phyloP scores from a whole-genome alignment of 2,888 invertebrate genomes.

The Harmothoe impar region DNA sequence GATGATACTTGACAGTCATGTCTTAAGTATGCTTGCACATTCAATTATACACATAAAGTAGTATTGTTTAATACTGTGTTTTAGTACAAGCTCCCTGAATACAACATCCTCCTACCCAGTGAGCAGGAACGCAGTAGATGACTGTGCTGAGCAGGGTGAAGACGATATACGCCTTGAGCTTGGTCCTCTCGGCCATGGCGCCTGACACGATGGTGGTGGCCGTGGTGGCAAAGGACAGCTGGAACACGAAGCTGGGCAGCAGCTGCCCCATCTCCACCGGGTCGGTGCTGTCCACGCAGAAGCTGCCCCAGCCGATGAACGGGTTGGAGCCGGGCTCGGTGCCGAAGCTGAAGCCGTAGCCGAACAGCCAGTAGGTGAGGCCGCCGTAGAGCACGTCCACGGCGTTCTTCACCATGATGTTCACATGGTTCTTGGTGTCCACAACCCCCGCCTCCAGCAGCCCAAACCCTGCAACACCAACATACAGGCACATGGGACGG shows the following conservation, averaged over 20 bases:
- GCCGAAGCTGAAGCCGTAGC: slow-evolving; percentile 75
- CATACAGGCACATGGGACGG: background rate
- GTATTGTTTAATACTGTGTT: background rate
- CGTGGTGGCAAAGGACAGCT: slow-evolving; percentile 70
- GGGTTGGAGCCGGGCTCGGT: slow-evolving; percentile 78
- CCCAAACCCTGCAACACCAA: slow-evolving; percentile 80
- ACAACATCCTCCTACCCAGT: slow-evolving; percentile 77
- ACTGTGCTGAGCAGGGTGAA: slow-evolving; percentile 79
- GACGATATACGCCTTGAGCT: slow-evolving; percentile 77
- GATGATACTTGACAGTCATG: background rate
- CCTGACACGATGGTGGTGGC: slow-evolving; percentile 70
- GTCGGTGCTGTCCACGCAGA: slow-evolving; percentile 88
- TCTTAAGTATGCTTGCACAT: too few relatives aligned
- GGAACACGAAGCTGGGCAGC: slow-evolving; percentile 89
- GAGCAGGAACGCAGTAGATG: slow-evolving; percentile 82
- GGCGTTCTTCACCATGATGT: slow-evolving; percentile 80
- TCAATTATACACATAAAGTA: too few relatives aligned
- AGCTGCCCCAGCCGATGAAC: slow-evolving; percentile 93
- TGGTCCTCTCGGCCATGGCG: slow-evolving; percentile 81
- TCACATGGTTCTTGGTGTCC: slow-evolving; percentile 76
- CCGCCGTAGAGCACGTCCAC: slow-evolving; percentile 79
- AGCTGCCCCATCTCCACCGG: slow-evolving; percentile 90
- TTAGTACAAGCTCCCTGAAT: background rate
- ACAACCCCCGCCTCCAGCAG: slow-evolving; percentile 77
- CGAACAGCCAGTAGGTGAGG: slow-evolving; percentile 77